Conservation (phyloP, 2,888 invertebrate genomes). For the Micoletzkya japonica region DNA sequence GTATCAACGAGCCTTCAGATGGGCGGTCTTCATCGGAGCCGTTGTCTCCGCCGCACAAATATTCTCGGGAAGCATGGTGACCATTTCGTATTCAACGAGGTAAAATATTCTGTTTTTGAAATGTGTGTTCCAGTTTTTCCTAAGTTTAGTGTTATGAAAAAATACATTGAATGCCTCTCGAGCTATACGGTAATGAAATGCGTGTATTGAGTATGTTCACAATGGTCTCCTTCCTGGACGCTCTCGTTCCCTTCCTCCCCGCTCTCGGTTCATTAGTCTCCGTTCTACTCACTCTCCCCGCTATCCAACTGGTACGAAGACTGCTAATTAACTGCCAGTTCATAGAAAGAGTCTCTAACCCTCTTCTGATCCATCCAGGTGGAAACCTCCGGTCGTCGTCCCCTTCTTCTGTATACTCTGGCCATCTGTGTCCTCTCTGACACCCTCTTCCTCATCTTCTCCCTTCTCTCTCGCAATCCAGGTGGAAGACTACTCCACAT, state of each 20-base stretch:
- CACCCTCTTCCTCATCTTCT: constrained; percentile 45
- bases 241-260: constrained; percentile 52
- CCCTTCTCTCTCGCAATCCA: constrained; percentile 40
- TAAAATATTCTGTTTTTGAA: not conserved
- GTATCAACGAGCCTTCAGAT: constrained; percentile 36
- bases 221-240: constrained; percentile 50
- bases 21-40: constrained; percentile 51
- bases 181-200: not conserved
- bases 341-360: not conserved
- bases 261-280: constrained; percentile 53
- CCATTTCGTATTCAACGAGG: constrained; percentile 53
- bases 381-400: constrained; percentile 53
- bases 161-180: too few relatives aligned
- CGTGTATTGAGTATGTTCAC: constrained; percentile 58
- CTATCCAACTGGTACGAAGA: constrained; percentile 48
- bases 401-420: constrained; percentile 51
- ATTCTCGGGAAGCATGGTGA: constrained; percentile 57
- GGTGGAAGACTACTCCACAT: too few relatives aligned
- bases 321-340: not conserved
- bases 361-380: constrained; percentile 33
- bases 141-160: not conserved
- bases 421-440: constrained; percentile 50
- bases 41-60: constrained; percentile 54
- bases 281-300: constrained; percentile 54
- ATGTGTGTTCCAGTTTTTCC: not conserved